These are phyloP conservation scores for Lordiphosa mommai DNA, from an alignment of 1,140 invertebrate genomes.

Conservation along the genomic window DNA sequence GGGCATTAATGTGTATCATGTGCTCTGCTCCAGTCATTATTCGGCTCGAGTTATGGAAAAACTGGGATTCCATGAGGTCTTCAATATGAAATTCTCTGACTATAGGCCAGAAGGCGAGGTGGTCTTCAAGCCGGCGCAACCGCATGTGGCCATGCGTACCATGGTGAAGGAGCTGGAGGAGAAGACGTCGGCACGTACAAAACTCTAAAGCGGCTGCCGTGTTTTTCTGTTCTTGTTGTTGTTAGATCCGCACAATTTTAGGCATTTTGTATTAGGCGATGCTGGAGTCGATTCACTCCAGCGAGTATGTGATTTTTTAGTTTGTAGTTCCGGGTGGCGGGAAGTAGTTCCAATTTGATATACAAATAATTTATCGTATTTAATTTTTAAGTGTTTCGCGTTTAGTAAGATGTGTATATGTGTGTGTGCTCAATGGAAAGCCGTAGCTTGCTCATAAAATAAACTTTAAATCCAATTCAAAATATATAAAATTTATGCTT, in stretches of 20 bases:
- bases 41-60: constrained; percentile 85
- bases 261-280: constrained; percentile 66
- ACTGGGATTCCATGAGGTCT: constrained; percentile 85
- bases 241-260: background rate
- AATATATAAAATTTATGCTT: too few species aligned
- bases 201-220: constrained; percentile 15
- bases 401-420: constrained; percentile 28
- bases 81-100: constrained; percentile 83
- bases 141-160: constrained; percentile 81
- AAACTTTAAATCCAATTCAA: too few species aligned
- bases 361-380: constrained; percentile 51
- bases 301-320: constrained; percentile 65
- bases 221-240: too few species aligned
- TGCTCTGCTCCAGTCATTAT: constrained; percentile 85
- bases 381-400: constrained; percentile 51
- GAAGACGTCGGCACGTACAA: constrained; percentile 16
- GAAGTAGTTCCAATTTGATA: constrained; percentile 37
- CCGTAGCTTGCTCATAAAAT: too few species aligned
- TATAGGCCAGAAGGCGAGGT: constrained; percentile 82
- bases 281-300: too few species aligned
- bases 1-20: constrained; percentile 71
- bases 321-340: constrained; percentile 69
- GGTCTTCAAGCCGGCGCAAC: constrained; percentile 82
- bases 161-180: constrained; percentile 80
- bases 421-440: constrained; percentile 39